Percentiles rank a stretch among this genome's conserved stretches.
phyloP scores from a whole-genome alignment of 2,113 vertebrate genomes.

The Mus spicilegus region DNA sequence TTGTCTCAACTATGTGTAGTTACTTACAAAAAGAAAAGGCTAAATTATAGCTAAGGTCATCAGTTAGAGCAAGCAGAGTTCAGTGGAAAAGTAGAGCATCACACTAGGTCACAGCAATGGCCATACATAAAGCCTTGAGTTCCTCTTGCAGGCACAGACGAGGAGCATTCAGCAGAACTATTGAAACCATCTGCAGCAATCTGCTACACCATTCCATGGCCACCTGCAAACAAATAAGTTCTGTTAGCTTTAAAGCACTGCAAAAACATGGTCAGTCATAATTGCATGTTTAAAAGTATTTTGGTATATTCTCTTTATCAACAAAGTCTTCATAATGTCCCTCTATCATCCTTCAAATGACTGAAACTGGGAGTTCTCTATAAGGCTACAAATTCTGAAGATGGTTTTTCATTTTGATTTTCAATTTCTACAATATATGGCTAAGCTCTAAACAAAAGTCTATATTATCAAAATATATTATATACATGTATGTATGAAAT shows the following conservation, averaged over 20 bases:
- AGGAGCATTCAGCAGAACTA: neutral
- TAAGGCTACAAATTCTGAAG: neutral
- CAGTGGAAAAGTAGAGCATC: neutral
- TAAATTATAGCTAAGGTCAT: conserved; percentile 28
- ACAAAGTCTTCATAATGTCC: neutral
- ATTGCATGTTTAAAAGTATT: neutral
- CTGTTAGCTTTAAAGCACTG: conserved; percentile 24
- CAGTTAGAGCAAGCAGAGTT: neutral
- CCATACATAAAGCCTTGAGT: neutral
- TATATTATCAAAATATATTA: neutral
- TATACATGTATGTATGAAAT: neutral
- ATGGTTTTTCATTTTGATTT: conserved; percentile 40
- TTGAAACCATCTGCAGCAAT: neutral
- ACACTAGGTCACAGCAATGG: neutral
- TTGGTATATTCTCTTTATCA: neutral
- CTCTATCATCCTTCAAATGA: neutral
- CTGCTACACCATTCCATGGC: neutral
- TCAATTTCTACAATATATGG: neutral
- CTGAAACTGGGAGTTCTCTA: neutral
- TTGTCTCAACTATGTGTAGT: conserved; percentile 9
- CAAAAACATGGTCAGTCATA: neutral
- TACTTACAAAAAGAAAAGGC: conserved; percentile 50
- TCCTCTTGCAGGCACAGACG: neutral
- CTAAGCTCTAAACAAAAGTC: conserved; percentile 27
- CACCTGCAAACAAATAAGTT: conserved; percentile 64